Evolutionary conservation across 1,140 invertebrate genomes (phyloP), one percentile per base, ranked within the genome.

Genomic region (Vanessa atalanta): DNA sequence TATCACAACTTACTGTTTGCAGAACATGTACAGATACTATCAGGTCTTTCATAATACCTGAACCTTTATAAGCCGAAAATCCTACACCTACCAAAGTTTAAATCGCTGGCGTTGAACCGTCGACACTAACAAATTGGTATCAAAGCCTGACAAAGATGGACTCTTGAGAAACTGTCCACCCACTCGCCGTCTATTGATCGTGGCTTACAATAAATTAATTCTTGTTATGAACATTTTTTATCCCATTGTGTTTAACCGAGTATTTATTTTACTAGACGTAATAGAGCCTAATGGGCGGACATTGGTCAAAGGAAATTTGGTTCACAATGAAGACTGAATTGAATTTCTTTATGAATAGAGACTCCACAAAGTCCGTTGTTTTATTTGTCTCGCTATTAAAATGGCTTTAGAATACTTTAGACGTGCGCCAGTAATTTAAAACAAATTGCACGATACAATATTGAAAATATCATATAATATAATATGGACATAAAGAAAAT

Each of bases 101-200:
- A 91, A 90, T 89, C 84, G 85, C 80, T 81, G 75, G 83, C 84
- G 86, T 91, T 87, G 85, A 88, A 87, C 86, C 83, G 86, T 79
- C 86, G 91, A 93, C 91, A 89, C 83, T 91, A 86, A 93, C 89
- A 91, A 93, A 93, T 93, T 85, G 86, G 87, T 90, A 91, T 91
- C 85, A 93, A 86, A 89, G 87, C 85, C 81, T 93, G 87, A 93
- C 89, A 93, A 93, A 93, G 89, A 91, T 91, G 89, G 89, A 91
- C 90, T 91, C 88, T 89, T 88, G 82, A 88, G 82, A 87, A 90
- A 87, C 86, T 91, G 89, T 91, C 89, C 91, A 90, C 91, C 89
- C 91, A 93, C 91, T 89, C 86, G 77, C 70, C 69, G 75, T 72
- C 88, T 89, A 91, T 91, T 90, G 85, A 92, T 90, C 85, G 85